Percentiles rank a stretch among this genome's conserved stretches.
Conservation (phyloP, 1,140 invertebrate species). For the Teleogryllus occipitalis region DNA sequence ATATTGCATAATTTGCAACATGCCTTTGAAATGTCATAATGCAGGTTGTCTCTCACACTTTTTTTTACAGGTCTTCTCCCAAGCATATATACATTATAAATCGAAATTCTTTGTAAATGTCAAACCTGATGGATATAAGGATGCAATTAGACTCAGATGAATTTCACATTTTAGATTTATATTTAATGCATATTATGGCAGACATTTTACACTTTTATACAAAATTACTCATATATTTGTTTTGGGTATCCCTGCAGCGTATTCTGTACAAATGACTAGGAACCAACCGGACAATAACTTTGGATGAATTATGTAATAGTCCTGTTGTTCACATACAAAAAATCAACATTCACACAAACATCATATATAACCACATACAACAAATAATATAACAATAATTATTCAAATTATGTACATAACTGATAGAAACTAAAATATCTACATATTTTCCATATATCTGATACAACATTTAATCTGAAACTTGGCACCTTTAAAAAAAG, state of each 20-base stretch:
- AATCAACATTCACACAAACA: not conserved
- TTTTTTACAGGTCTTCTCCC: too few relatives aligned
- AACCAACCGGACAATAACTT: not conserved
- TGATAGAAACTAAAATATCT: constrained; percentile 2
- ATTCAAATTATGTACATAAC: not conserved
- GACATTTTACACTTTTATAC: not conserved
- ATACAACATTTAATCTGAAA: not conserved
- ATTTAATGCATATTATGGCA: not conserved
- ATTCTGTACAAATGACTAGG: constrained; percentile 4
- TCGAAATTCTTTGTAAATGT: too few relatives aligned
- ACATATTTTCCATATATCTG: not conserved
- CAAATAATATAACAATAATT: constrained; percentile 6
- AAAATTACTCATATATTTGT: not conserved
- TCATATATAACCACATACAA: not conserved
- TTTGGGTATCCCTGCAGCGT: not conserved
- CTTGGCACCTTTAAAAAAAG: not conserved
- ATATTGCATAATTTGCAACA: too few relatives aligned
- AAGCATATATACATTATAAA: too few relatives aligned
- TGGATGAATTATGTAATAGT: not conserved
- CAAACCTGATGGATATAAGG: too few relatives aligned
- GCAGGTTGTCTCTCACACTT: too few relatives aligned
- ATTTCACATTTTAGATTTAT: not conserved
- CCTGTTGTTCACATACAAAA: not conserved
- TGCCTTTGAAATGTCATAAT: too few relatives aligned
- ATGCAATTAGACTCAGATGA: not conserved